Conservation (phyloP, 2,113 vertebrate species). For the Mirza zaza region DNA sequence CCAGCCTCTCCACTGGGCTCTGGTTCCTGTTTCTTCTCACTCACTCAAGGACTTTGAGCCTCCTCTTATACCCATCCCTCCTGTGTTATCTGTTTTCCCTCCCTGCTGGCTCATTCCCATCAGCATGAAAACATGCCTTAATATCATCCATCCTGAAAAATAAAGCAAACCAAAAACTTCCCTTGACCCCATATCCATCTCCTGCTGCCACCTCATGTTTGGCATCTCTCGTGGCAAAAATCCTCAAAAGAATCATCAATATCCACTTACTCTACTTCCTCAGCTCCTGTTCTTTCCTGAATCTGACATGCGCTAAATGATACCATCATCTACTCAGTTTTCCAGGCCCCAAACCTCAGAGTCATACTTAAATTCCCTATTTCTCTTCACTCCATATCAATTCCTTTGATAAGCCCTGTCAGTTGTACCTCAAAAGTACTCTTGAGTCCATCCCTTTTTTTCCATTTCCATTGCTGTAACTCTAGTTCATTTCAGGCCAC, state of each 20-base stretch:
- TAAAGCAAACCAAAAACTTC: neutral
- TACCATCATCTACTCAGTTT: neutral
- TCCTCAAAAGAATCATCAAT: neutral
- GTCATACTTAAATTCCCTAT: neutral
- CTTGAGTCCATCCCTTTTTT: neutral
- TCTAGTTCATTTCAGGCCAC: neutral
- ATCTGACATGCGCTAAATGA: neutral
- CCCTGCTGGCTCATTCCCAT: neutral
- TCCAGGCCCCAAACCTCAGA: neutral
- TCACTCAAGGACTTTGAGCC: neutral
- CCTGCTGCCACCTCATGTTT: neutral
- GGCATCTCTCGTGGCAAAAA: neutral
- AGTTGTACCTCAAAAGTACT: neutral
- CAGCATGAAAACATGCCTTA: neutral
- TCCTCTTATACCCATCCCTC: neutral
- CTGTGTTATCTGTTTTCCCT: neutral
- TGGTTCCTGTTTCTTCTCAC: neutral
- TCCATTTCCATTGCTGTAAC: neutral
- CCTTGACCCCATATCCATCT: neutral
- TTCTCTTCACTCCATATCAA: neutral
- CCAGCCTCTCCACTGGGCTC: neutral
- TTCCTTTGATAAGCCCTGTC: neutral
- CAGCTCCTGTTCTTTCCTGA: neutral
- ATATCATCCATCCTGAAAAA: neutral
- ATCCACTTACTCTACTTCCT: neutral